Evolutionary conservation across 2,113 vertebrate genomes (phyloP).

Genomic region (Vulpes vulpes): DNA sequence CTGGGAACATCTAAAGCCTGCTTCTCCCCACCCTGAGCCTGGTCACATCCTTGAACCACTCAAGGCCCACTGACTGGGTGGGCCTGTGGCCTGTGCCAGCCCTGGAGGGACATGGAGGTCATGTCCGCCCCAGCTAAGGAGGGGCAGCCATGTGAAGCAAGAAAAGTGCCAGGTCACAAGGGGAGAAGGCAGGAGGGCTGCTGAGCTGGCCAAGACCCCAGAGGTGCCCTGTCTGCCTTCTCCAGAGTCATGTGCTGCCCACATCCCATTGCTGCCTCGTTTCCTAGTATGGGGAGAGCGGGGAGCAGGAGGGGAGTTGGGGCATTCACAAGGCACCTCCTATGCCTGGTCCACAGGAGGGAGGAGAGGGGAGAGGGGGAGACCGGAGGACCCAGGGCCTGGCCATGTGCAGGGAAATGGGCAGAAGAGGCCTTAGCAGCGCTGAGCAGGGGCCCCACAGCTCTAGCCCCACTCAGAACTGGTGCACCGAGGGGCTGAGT

Average conservation of each 20-base stretch:
- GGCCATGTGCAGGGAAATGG: background rate
- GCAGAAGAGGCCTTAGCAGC: background rate
- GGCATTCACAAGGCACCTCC: background rate
- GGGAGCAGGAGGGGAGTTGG: background rate
- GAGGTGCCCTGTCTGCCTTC: background rate
- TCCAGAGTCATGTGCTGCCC: background rate
- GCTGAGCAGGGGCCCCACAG: background rate
- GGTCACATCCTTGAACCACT: background rate
- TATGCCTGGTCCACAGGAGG: background rate
- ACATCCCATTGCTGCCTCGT: background rate
- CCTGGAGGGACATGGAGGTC: background rate
- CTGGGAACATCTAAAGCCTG: background rate
- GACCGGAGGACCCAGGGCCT: background rate
- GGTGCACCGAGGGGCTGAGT: rapidly evolving
- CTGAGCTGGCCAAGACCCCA: background rate
- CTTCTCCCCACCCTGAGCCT: background rate
- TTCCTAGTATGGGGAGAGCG: background rate
- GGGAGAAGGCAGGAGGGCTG: background rate
- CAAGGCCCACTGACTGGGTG: no score
- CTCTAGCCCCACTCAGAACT: background rate
- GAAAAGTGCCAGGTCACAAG: background rate
- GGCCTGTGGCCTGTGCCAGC: background rate
- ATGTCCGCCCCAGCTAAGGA: background rate
- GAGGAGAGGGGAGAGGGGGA: background rate
- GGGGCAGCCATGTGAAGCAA: background rate